A percentile compares a stretch with the other conserved stretches of the same genome.
Evolutionary conservation across 2,888 invertebrate genomes (phyloP).

Genomic region (Teinopalpus imperialis): DNA sequence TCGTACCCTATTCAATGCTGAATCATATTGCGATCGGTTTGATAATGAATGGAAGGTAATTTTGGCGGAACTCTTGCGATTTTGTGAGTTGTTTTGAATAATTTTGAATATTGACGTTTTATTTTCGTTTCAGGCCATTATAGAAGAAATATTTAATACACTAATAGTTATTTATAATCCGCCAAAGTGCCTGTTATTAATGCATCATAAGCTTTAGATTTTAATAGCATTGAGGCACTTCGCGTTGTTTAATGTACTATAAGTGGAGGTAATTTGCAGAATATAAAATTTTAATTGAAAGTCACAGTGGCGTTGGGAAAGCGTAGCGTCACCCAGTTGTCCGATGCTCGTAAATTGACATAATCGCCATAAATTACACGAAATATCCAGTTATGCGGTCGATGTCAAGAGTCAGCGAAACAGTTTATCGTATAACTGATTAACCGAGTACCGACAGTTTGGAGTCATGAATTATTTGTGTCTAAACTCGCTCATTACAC

Average conservation of each 20-base stretch:
- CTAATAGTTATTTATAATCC: too few relatives aligned
- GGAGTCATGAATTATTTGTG: too few relatives aligned
- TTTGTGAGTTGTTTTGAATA: too few relatives aligned
- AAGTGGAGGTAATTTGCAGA: slow-evolving; percentile 73
- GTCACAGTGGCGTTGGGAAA: slow-evolving; percentile 48
- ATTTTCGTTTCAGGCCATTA: too few relatives aligned
- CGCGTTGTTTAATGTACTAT: slow-evolving; percentile 62
- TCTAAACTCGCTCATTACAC: too few relatives aligned
- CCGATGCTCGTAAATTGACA: slow-evolving; percentile 76
- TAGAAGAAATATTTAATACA: too few relatives aligned
- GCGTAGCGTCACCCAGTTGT: slow-evolving; percentile 66
- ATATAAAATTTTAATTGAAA: slow-evolving; percentile 76
- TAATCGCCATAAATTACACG: slow-evolving; percentile 77
- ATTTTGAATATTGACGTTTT: too few relatives aligned
- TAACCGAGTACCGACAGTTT: neutral
- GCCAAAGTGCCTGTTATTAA: too few relatives aligned
- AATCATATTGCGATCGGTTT: too few relatives aligned
- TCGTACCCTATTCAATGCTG: too few relatives aligned
- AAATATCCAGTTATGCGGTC: slow-evolving; percentile 77
- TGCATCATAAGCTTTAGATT: slow-evolving; percentile 7
- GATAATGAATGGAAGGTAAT: too few relatives aligned
- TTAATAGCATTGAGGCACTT: slow-evolving; percentile 45
- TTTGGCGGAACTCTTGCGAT: too few relatives aligned
- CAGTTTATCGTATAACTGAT: neutral
- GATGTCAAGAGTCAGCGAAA: slow-evolving; percentile 54